These are phyloP conservation scores for Cinclus cinclus DNA, from an alignment of 2,113 vertebrate genomes.

Conservation along the genomic window DNA sequence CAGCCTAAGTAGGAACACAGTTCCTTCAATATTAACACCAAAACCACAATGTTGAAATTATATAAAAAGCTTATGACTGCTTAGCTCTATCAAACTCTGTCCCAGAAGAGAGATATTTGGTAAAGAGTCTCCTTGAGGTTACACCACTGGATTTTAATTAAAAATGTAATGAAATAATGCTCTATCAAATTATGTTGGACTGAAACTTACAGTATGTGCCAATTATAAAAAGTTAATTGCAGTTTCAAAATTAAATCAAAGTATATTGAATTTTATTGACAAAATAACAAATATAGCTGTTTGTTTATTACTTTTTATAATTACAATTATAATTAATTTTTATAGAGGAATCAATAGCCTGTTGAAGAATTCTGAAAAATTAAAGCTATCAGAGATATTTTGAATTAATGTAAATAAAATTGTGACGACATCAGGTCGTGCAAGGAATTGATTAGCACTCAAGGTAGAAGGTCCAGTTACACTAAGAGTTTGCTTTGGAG, in stretches of 20 bases:
- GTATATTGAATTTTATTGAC: neutral
- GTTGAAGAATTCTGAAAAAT: neutral
- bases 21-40: neutral
- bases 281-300: neutral
- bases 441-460: neutral
- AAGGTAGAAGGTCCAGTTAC: neutral
- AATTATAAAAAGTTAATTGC: slow-evolving; percentile 24
- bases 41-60: neutral
- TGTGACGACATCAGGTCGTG: neutral
- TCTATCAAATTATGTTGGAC: neutral
- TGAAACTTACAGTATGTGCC: neutral
- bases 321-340: neutral
- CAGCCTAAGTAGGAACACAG: neutral
- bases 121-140: neutral
- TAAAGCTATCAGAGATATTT: neutral
- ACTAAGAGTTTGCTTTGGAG: neutral
- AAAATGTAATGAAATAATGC: slow-evolving; percentile 4
- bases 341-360: neutral
- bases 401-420: neutral
- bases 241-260: slow-evolving; percentile 29
- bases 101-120: neutral
- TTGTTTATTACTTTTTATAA: neutral
- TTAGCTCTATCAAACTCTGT: neutral
- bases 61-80: neutral
- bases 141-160: neutral